Conservation (phyloP, 2,888 invertebrate species). For the Elegia similella region DNA sequence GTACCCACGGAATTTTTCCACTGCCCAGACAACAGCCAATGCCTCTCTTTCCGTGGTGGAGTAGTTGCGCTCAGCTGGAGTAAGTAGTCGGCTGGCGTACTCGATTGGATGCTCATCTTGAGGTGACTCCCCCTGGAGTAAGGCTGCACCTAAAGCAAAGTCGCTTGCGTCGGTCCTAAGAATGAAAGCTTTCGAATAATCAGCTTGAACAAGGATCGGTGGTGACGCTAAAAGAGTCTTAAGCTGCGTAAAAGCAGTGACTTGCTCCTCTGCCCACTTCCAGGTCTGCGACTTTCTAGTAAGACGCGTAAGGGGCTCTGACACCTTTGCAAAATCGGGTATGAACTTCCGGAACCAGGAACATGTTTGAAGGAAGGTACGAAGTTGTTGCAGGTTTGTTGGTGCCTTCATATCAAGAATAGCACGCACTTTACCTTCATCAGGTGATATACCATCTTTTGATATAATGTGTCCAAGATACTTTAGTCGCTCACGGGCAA, state of each 20-base stretch:
- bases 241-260: conserved; percentile 26
- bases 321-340: conserved; percentile 30
- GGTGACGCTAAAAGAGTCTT: conserved; percentile 27
- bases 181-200: conserved; percentile 33
- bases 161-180: conserved; percentile 39
- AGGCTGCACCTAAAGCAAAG: conserved; percentile 36
- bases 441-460: conserved; percentile 25
- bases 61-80: too few species aligned
- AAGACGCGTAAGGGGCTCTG: conserved; percentile 34
- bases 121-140: conserved; percentile 31
- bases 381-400: conserved; percentile 23
- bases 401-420: conserved; percentile 16
- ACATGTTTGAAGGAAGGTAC: conserved; percentile 31
- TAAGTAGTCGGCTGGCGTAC: too few species aligned
- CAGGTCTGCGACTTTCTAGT: conserved; percentile 37
- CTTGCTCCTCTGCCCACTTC: too few species aligned
- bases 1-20: too few species aligned
- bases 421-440: conserved; percentile 23
- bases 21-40: too few species aligned
- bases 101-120: too few species aligned
- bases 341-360: conserved; percentile 43
- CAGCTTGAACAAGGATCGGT: conserved; percentile 33
- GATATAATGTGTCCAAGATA: conserved; percentile 33
- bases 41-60: too few species aligned
- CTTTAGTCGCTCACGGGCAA: conserved; percentile 25